phyloP scores from a whole-genome alignment of 2,113 vertebrate genomes.

The Ceyx melanurus region DNA sequence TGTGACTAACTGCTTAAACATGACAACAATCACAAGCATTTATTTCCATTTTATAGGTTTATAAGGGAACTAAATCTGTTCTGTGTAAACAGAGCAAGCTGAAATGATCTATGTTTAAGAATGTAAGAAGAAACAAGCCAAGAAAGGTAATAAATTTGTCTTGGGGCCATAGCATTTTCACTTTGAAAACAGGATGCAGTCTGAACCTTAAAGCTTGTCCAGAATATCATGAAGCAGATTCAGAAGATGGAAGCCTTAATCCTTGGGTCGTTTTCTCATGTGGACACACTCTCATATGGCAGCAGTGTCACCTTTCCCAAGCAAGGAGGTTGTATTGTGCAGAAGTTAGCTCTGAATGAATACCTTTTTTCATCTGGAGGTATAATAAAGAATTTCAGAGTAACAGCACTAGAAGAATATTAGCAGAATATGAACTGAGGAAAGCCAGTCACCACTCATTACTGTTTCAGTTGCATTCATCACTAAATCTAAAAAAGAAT shows the following conservation, averaged over 20 bases:
- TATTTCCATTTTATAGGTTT: constrained; percentile 49
- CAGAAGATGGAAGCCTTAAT: neutral
- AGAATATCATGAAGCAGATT: neutral
- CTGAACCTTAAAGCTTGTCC: neutral
- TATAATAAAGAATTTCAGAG: neutral
- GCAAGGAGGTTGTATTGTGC: neutral
- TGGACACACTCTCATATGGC: neutral
- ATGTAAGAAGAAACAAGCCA: neutral
- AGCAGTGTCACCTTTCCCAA: neutral
- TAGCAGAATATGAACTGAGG: neutral
- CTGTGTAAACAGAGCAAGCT: constrained; percentile 22
- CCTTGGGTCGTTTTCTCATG: neutral
- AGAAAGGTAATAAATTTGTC: neutral
- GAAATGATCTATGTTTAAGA: constrained; percentile 8
- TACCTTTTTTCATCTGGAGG: neutral
- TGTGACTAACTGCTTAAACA: constrained; percentile 36
- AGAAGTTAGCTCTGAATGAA: neutral
- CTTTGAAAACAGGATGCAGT: neutral
- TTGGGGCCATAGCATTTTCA: neutral
- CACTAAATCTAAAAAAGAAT: neutral
- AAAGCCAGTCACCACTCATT: neutral
- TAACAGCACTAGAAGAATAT: neutral
- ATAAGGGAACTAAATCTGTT: constrained; percentile 36
- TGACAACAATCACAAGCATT: neutral
- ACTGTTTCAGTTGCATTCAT: neutral